Evolutionary conservation across 1,140 invertebrate species (phyloP), one percentile per base, ranked within the genome.

Genomic region (Orussus abietinus): DNA sequence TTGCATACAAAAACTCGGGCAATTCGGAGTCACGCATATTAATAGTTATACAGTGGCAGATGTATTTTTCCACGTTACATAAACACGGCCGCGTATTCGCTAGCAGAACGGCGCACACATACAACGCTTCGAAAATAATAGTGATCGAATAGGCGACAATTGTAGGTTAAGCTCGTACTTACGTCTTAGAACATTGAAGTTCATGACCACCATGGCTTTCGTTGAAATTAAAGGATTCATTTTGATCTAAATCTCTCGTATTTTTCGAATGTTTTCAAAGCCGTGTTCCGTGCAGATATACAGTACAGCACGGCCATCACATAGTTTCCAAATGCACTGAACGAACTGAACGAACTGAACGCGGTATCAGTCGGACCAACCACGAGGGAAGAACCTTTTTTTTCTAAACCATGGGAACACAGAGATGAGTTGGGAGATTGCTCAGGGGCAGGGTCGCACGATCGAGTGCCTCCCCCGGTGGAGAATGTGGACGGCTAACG

Each of bases 191-290:
- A 57, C 30, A 42, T 45, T 46, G 36, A 51, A 47, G 28, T 59
- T 59, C 11, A 53, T 37, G 17, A 42, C 45, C 15, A 57, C 36
- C 32, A 59, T 62, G 11, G 47, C 39, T 48, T 61, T 69, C 4
- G 55, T 57, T 38, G 53, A 53, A 40, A 68, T 46, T 41, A 71
- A 48, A 33, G 53, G 38, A 46, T 67, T 68, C 66, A 71, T 71
- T 5, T 5, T 47, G 13, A 47, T 43, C 36, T 42, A 12, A 31
- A 12, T 31, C 29, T 14, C 11, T 5, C 11, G 29, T 31, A 38
- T 14, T 6, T 26, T 26, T 14, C 17, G 36, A 1, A 38, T 38
- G 29, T 26, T 38, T 26, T n/a, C n/a, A n/a, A n/a, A n/a, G n/a
- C n/a, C n/a, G n/a, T n/a, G n/a, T n/a, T n/a, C n/a, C n/a, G n/a